Base-by-base conservation (phyloP, 2,113 vertebrate species). In the Stictonetta naevosa region DNA sequence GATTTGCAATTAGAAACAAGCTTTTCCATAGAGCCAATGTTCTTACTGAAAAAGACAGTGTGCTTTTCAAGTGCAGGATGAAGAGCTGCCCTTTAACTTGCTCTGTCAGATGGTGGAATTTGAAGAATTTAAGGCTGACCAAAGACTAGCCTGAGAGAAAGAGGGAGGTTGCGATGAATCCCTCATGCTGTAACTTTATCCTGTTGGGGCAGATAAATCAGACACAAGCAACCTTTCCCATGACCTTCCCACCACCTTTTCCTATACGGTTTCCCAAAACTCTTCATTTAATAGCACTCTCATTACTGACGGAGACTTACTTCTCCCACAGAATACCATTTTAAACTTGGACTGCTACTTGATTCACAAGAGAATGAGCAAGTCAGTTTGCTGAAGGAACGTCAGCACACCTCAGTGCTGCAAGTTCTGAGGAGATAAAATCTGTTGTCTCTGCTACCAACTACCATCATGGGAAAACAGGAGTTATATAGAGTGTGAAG, bases 171-270 rank as follows among this genome's bases (percentile, higher is more conserved):
- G 63, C 52, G 86, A 95, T 97, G 97, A 98, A 97, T 97, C 97
- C 95, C 94, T 95, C 59, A 6, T 60, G 76, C 74, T 96, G 97
- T 97, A 98, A 98, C 97, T 94, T 97, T 76, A 98, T 77, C 96
- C 95, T 92, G 96, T 89, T 13, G 34, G 96, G 96, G 97, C 93
- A 90, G 89, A 97, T 92, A 97, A 98, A 96, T 94, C 94, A 97
- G 91, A 90, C 73, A 93, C 78, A 67, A 77, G 76, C 72, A 96
- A 74, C 93, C 92, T 98, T 98, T 99, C 98, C 96, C 98, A 98
- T 91, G 98, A 98, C 97, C 90, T 94, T 92, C 79, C 85, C 18
- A 90, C 42, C 74, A 93, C 86, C 81, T 94, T 78, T 74, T 79
- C 82, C 59, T 88, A 68, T 15, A 93, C 33, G 18, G 71, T 82